A percentile compares a stretch with the other conserved stretches of the same genome.
These are phyloP conservation scores for Lacanobia oleracea DNA, from an alignment of 2,888 invertebrate genomes.

Conservation along the genomic window DNA sequence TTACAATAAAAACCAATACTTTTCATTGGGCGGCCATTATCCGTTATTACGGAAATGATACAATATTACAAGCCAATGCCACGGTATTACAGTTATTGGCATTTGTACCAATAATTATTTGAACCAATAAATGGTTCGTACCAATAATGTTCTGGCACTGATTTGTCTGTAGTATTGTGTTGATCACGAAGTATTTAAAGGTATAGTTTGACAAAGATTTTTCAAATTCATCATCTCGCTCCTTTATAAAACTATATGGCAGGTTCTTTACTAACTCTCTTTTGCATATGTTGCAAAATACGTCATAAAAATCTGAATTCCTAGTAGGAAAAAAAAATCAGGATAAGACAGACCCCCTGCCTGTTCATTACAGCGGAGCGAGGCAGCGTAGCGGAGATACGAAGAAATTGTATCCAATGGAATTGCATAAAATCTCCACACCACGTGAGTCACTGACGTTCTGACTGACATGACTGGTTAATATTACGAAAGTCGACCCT, in stretches of 20 bases:
- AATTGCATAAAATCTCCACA: too few species aligned
- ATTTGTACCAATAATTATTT: conserved; percentile 42
- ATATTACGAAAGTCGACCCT: too few species aligned
- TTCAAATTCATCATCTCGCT: neutral
- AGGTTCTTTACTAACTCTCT: too few species aligned
- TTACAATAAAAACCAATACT: conserved; percentile 51
- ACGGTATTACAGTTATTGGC: conserved; percentile 51
- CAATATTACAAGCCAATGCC: conserved; percentile 35
- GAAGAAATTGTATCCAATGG: too few species aligned
- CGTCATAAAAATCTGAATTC: too few species aligned
- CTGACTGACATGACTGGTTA: too few species aligned
- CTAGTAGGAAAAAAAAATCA: too few species aligned
- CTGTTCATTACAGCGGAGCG: too few species aligned
- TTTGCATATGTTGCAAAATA: neutral
- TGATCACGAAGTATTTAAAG: conserved; percentile 13
- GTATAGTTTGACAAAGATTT: neutral
- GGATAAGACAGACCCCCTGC: too few species aligned
- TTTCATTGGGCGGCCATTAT: conserved; percentile 55
- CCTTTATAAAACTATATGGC: neutral
- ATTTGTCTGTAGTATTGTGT: conserved; percentile 30
- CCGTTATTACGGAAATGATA: conserved; percentile 56
- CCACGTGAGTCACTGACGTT: too few species aligned
- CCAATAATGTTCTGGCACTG: conserved; percentile 23
- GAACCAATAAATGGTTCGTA: conserved; percentile 35
- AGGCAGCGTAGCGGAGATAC: too few species aligned